A percentile compares a stretch with the other conserved stretches of the same genome.
phyloP scores from a whole-genome alignment of 2,888 invertebrate species.

The Xestia rhomboidea region DNA sequence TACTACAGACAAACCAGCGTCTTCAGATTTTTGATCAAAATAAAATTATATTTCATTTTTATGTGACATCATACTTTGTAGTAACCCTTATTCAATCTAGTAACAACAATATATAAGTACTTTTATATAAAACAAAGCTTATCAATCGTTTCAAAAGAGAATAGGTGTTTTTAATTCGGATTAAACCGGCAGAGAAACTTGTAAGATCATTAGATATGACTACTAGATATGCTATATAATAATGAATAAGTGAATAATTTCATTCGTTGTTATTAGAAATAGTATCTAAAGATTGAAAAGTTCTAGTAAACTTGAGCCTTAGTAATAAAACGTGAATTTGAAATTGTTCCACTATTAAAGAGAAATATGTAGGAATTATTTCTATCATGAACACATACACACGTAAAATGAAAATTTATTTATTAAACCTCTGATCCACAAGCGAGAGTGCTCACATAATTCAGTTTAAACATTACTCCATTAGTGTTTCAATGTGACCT shows the following conservation, averaged over 20 bases:
- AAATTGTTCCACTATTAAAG: constrained; percentile 80
- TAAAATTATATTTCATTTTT: constrained; percentile 6
- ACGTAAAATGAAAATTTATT: constrained; percentile 73
- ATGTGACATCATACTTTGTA: constrained; percentile 10
- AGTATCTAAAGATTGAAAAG: constrained; percentile 79
- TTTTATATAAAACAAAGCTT: constrained; percentile 35
- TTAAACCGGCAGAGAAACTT: constrained; percentile 64
- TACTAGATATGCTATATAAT: constrained; percentile 88
- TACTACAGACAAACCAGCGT: constrained; percentile 37
- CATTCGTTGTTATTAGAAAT: constrained; percentile 82
- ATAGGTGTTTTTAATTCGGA: constrained; percentile 56
- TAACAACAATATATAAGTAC: constrained; percentile 50
- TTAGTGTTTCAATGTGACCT: constrained; percentile 22
- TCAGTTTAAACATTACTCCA: constrained; percentile 31
- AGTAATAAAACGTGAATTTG: constrained; percentile 73
- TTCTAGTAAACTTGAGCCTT: constrained; percentile 76
- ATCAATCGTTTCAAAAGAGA: constrained; percentile 32
- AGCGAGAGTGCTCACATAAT: constrained; percentile 35
- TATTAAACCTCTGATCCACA: constrained; percentile 63
- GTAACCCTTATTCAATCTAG: constrained; percentile 34
- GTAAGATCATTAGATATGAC: constrained; percentile 82
- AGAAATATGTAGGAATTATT: constrained; percentile 78
- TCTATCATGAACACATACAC: constrained; percentile 83
- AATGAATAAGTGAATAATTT: constrained; percentile 79
- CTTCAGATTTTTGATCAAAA: neutral